These are phyloP conservation scores for Heterotilapia buettikoferi DNA, from an alignment of 2,113 vertebrate genomes.

Conservation along the genomic window DNA sequence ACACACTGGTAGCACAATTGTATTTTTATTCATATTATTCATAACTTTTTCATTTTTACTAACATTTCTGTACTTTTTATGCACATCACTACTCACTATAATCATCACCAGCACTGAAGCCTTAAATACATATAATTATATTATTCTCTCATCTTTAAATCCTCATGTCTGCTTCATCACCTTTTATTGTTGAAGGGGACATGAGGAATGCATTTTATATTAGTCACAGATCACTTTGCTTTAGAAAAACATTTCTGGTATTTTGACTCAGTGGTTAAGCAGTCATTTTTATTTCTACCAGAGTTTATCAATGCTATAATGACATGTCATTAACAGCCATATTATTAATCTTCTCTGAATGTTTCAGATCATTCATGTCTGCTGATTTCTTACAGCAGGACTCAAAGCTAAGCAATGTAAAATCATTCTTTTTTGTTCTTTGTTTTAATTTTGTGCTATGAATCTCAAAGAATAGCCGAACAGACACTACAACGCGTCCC, in stretches of 20 bases:
- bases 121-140: not conserved
- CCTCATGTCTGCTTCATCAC: not conserved
- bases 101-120: not conserved
- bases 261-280: not conserved
- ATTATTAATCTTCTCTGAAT: not conserved
- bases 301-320: not conserved
- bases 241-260: not conserved
- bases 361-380: not conserved
- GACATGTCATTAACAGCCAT: not conserved
- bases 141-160: not conserved
- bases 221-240: not conserved
- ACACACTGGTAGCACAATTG: not conserved
- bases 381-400: too few species aligned
- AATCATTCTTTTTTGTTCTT: not conserved
- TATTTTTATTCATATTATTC: not conserved
- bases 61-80: not conserved
- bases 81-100: not conserved
- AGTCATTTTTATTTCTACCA: not conserved
- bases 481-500: fast-evolving
- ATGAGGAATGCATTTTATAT: not conserved
- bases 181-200: not conserved
- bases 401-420: not conserved
- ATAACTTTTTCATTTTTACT: not conserved
- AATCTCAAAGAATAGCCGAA: not conserved
- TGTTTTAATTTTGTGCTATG: not conserved